These are phyloP conservation scores for Menidia beryllina DNA, from an alignment of 2,113 vertebrate species.

Conservation along the genomic window DNA sequence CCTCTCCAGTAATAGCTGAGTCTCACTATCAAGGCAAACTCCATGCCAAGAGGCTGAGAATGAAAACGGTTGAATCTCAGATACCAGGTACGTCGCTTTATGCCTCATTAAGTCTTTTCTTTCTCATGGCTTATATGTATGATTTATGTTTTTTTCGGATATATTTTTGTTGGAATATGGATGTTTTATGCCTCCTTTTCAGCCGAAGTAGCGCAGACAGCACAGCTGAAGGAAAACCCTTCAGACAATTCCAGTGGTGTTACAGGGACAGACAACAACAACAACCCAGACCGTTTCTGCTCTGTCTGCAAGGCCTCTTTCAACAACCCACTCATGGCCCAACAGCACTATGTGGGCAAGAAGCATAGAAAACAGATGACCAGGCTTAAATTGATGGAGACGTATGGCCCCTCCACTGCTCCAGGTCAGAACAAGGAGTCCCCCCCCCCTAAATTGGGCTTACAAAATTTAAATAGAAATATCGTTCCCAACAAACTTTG, in stretches of 20 bases:
- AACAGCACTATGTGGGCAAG: slow-evolving; percentile 96
- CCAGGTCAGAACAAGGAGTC: slow-evolving; percentile 66
- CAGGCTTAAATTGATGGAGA: slow-evolving; percentile 94
- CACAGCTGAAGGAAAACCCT: slow-evolving; percentile 50
- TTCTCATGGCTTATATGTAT: background rate
- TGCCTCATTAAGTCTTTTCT: background rate
- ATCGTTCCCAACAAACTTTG: background rate
- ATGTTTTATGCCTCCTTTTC: background rate
- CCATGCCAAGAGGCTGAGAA: slow-evolving; percentile 93
- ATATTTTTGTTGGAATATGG: background rate
- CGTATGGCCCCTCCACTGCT: slow-evolving; percentile 86
- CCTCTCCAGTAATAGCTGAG: slow-evolving; percentile 90
- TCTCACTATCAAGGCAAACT: slow-evolving; percentile 97
- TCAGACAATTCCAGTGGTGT: background rate
- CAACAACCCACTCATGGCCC: slow-evolving; percentile 96
- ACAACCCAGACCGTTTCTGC: slow-evolving; percentile 92
- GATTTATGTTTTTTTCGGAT: background rate
- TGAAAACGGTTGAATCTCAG: slow-evolving; percentile 85
- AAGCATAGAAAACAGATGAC: slow-evolving; percentile 96
- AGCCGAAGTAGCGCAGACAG: slow-evolving; percentile 44
- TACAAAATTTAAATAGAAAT: background rate
- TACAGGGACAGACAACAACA: slow-evolving; percentile 15
- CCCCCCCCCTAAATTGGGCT: background rate
- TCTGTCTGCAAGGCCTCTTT: slow-evolving; percentile 95
- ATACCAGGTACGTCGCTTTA: slow-evolving; percentile 79